Evolutionary conservation across 2,888 invertebrate genomes (phyloP), one percentile per base, ranked within the genome.

Genomic region (Troides oblongomaculatus): DNA sequence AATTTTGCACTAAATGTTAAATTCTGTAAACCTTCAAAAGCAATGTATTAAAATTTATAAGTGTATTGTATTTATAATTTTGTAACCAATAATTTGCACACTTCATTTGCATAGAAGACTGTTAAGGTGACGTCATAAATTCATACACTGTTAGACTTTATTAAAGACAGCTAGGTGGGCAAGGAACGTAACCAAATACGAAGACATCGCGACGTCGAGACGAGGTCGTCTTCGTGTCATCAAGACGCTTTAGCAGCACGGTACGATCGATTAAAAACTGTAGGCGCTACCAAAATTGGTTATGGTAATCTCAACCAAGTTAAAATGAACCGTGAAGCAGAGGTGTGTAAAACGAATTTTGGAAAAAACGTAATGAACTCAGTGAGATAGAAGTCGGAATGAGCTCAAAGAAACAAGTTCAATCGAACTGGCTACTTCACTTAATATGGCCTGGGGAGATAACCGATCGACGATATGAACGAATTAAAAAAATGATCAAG

Each of bases 211-310:
- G 79, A 80, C 78, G 77, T 74, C 78, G 74, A 71, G 74, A 76
- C 86, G 84, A 87, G 88, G 88, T 77, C 86, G 77, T 60, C 83
- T 50, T 78, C 84, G 81, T 82, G 79, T 81, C 81, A 79, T 74
- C 74, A 74, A 73, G 72, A 75, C 77, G 74, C 71, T 76, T 71
- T 77, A 75, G 78, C 76, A 75, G 74, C 74, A 83, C 84, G 84
- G 85, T 84, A 84, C 83, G 81, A 86, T 84, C 85, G 82, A 88
- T 85, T 83, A 82, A 77, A 72, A 53, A 72, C 77, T 76, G 85
- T 81, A 78, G 80, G 81, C 80, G 81, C 78, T 83, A 85, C 89
- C 90, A 86, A 89, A 90, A 84, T 87, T 82, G 89, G 88, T 74
- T 74, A 72, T 76, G 85, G 81, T 79, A 74, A 74, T 17, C 10